Evolutionary conservation across 2,113 vertebrate genomes (phyloP).

Genomic region (Aviceda subcristata): DNA sequence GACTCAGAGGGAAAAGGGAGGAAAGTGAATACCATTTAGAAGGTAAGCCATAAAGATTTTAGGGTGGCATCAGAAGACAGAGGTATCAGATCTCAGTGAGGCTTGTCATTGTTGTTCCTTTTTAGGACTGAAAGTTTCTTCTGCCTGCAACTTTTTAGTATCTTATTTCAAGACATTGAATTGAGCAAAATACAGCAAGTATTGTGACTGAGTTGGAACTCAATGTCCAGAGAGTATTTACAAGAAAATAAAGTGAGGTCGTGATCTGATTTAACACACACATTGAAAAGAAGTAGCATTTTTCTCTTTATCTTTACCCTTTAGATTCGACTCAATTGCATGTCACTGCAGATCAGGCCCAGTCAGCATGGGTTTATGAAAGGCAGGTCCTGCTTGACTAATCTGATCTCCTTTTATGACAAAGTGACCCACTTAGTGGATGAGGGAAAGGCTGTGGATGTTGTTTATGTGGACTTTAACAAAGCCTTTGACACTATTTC

Average conservation of each 20-base stretch:
- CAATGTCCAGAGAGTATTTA: not conserved
- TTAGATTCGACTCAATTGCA: not conserved
- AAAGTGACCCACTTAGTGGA: no score
- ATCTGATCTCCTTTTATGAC: no score
- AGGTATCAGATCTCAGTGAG: not conserved
- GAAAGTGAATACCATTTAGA: not conserved
- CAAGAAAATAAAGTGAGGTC: not conserved
- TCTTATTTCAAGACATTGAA: not conserved
- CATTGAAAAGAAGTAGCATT: not conserved
- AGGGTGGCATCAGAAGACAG: not conserved
- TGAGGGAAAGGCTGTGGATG: no score
- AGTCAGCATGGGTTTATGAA: no score
- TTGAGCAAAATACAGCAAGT: not conserved
- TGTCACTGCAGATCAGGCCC: no score
- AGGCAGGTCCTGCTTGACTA: no score
- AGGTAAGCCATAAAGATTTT: not conserved
- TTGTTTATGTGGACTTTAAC: no score
- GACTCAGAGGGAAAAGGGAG: not conserved
- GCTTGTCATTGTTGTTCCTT: not conserved
- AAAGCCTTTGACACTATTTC: no score
- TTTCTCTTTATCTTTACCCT: not conserved
- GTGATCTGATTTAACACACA: not conserved
- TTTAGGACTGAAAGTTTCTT: not conserved
- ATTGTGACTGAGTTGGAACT: not conserved
- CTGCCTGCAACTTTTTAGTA: not conserved